phyloP scores from a whole-genome alignment of 2,888 invertebrate species.

The Cryptosula pallasiana region DNA sequence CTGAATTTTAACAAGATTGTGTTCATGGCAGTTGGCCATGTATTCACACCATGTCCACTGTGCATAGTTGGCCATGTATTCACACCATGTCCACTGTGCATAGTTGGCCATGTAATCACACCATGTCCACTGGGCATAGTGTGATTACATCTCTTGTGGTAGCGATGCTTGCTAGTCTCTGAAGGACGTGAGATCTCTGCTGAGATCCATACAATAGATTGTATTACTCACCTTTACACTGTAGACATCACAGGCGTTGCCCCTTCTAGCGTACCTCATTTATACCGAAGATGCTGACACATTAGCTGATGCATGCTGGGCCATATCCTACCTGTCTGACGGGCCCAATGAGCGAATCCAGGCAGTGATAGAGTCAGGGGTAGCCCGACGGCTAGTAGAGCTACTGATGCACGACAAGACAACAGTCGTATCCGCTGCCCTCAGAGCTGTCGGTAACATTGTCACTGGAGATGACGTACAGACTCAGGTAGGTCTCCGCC shows the following conservation, averaged over 20 bases:
- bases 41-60: too few species aligned
- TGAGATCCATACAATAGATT: neutral
- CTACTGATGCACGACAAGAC: conserved; percentile 58
- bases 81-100: too few species aligned
- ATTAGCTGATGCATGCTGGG: conserved; percentile 92
- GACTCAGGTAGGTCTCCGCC: conserved; percentile 61
- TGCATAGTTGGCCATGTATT: too few species aligned
- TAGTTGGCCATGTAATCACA: too few species aligned
- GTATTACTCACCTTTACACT: conserved; percentile 21
- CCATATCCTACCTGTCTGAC: conserved; percentile 88
- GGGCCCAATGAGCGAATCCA: conserved; percentile 97
- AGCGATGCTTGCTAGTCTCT: too few species aligned
- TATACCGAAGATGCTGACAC: conserved; percentile 85
- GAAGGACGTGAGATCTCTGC: too few species aligned
- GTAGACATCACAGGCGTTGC: conserved; percentile 59
- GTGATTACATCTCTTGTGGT: too few species aligned
- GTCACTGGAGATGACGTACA: conserved; percentile 94
- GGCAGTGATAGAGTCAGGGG: conserved; percentile 90
- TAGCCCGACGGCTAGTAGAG: conserved; percentile 73
- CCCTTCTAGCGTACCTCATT: conserved; percentile 78
- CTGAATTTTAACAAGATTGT: too few species aligned
- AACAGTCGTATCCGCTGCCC: conserved; percentile 64
- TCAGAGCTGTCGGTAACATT: conserved; percentile 95
- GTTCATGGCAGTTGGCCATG: too few species aligned
- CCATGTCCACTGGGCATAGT: too few species aligned